phyloP scores from a whole-genome alignment of 2,113 vertebrate species.

The Heliornis fulica region DNA sequence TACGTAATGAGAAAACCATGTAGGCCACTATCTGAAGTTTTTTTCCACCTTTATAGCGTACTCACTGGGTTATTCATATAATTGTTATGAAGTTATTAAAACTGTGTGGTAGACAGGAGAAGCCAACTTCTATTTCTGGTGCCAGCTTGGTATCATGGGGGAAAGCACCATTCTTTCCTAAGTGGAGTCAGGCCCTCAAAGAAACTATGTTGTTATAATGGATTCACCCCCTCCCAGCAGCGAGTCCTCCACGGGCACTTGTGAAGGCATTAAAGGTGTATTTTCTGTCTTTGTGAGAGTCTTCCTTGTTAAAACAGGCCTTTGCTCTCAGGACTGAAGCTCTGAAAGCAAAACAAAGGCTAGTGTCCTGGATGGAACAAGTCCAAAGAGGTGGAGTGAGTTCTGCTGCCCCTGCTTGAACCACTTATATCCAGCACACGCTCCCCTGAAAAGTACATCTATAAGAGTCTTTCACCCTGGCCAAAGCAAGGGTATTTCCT shows the following conservation, averaged over 20 bases:
- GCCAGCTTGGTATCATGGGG: fast-evolving
- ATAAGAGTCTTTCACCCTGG: not conserved
- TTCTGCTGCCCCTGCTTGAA: not conserved
- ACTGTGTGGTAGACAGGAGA: not conserved
- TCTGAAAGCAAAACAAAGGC: not conserved
- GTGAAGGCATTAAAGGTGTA: not conserved
- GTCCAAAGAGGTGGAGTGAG: not conserved
- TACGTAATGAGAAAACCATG: not conserved
- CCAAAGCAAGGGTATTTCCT: not conserved
- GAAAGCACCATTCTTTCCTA: not conserved
- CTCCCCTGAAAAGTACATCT: not conserved
- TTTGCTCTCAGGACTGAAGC: not conserved
- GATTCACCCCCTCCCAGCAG: not conserved
- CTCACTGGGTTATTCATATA: not conserved
- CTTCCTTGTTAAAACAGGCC: not conserved
- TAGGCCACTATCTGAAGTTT: not conserved
- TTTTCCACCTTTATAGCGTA: not conserved
- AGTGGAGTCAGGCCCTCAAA: not conserved
- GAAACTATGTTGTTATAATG: constrained; percentile 1
- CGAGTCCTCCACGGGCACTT: not conserved
- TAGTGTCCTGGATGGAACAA: not conserved
- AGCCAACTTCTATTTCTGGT: constrained; percentile 32
- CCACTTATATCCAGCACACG: not conserved
- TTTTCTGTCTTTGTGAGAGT: not conserved
- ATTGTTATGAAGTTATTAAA: constrained; percentile 29